Base-by-base conservation (phyloP, 1,140 invertebrate species). In the Listronotus oregonensis region DNA sequence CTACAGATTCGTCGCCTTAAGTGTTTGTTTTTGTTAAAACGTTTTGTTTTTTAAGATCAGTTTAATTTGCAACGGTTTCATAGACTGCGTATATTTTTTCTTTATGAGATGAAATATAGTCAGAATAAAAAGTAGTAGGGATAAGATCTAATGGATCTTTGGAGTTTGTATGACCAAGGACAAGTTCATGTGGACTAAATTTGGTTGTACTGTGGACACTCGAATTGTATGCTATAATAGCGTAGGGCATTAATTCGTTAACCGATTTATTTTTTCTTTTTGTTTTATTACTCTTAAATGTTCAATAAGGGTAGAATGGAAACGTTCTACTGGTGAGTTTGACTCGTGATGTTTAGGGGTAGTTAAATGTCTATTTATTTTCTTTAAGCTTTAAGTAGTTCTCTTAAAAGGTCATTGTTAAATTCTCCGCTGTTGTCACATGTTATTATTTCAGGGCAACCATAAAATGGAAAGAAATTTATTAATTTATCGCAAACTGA, bases 301-400 rank as follows among this genome's bases (percentile, higher is more conserved):
- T 66, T 77, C 71, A 6, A 67, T 69, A 32, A 72, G 17, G 10
- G 65, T 70, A 12, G 63, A 68, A 49, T 70, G 65, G 27, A 70
- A 70, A 39, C 64, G 59, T 71, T 77, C 73, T 15, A 77, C 67
- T 27, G 70, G 65, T n/a, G 73, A 72, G 50, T 78, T 77, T 9
- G 71, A 77, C 59, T 77, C 72, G 1, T 68, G 76, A 34, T 76
- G 75, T 40, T 71, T 65, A 43, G 75, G 59, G 67, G 75, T 67
- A 71, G 72, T 78, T 60, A 75, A 77, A 51, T 78, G 71, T n/a
- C 75, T 72, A n/a, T 71, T 49, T 32, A 76, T 75, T 46, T 74
- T 73, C 63, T 75, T n/a, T n/a, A 72, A 9, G 59, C n/a, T 64
- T 66, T 63, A 27, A 72, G 64, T 27, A 74, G 50, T 50, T 73